Evolutionary conservation across 2,888 invertebrate genomes (phyloP), one percentile per base, ranked within the genome.

Genomic region (Ethmia dodecea): DNA sequence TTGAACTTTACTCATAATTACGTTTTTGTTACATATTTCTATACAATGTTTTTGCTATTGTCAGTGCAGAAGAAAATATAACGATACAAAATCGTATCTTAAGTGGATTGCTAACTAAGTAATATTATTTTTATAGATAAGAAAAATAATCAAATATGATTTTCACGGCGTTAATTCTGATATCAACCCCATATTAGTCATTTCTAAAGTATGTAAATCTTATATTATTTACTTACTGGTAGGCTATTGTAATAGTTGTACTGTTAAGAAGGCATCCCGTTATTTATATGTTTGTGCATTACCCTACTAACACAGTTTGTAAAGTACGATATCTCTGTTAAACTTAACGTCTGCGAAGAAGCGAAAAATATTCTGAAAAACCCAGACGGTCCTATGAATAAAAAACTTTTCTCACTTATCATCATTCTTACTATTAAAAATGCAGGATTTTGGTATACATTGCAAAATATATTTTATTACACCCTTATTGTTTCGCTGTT

Each of bases 381-480:
- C 58, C 43, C 54, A 59, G 62, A 55, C 55, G 50, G 55, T 53
- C 59, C 60, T 52, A 58, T 52, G 44, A 42, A 50, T 58, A 65
- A 61, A 68, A 63, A 60, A 55, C 42, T 40, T 61, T 64, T 81
- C 79, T 81, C 81, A 81, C 81, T 83, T 77, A 60, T 68, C 13
- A 51, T 55, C 13, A 51, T 55, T 62, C 78, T 84, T 86, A 83
- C 54, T 60, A 79, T 75, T 75, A 72, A 83, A 83, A 84, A 86
- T 86, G 84, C 86, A 83, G 74, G 74, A 80, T 81, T 86, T 86
- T 86, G 84, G 84, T 86, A 81, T 86, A 81, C 70, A 84, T 84
- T 84, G 80, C 80, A 79, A 74, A 73, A 69, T 59, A 69, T 67
- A n/a, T n/a, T n/a, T n/a, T n/a, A n/a, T 63, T 51, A 51, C 47